Percentiles rank a stretch among this genome's conserved stretches.
These are phyloP conservation scores for Trachelus tabidus DNA, from an alignment of 2,888 invertebrate genomes.

Conservation along the genomic window DNA sequence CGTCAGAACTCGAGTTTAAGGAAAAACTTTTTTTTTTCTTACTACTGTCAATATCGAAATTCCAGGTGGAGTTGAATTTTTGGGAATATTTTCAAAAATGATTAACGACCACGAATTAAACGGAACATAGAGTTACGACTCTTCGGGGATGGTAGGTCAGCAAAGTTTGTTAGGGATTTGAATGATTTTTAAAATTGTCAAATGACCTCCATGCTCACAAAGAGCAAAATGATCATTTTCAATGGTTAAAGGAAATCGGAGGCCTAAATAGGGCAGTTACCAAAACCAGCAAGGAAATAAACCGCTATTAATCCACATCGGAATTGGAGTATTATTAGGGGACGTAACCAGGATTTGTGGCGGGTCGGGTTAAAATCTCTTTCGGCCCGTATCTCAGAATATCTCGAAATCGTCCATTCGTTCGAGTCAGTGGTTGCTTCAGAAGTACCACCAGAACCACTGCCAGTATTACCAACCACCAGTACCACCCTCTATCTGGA, in stretches of 20 bases:
- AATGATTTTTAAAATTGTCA: neutral
- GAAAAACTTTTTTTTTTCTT: neutral
- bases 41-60: neutral
- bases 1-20: neutral
- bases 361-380: constrained; percentile 62
- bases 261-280: neutral
- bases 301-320: constrained; percentile 66
- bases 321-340: constrained; percentile 66
- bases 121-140: neutral
- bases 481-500: constrained; percentile 37
- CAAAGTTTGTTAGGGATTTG: neutral
- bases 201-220: neutral
- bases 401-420: constrained; percentile 43
- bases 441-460: constrained; percentile 22
- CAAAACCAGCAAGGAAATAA: constrained; percentile 49
- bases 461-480: neutral
- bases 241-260: neutral
- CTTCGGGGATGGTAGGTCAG: neutral
- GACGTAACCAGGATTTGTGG: constrained; percentile 62
- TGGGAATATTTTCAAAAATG: neutral
- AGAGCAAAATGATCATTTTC: neutral
- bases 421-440: neutral
- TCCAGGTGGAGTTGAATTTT: neutral
- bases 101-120: neutral
- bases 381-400: constrained; percentile 57